phyloP scores from a whole-genome alignment of 2,113 vertebrate species.

The Paradisaea rubra region DNA sequence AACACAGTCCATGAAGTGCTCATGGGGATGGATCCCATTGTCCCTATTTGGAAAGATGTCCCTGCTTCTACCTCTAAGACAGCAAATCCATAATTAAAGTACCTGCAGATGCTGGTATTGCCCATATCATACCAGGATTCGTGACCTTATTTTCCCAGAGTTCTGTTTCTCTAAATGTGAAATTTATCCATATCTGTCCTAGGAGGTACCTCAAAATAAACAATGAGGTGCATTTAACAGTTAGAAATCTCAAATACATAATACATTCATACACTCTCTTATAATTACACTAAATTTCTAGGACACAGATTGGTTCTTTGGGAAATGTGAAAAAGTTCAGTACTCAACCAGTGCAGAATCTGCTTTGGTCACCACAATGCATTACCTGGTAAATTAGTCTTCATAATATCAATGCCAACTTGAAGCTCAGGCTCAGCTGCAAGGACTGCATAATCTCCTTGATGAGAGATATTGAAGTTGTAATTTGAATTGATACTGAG shows the following conservation, averaged over 20 bases:
- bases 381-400: constrained; percentile 87
- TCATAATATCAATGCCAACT: constrained; percentile 94
- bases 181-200: background rate
- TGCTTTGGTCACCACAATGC: background rate
- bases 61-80: background rate
- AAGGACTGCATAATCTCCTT: constrained; percentile 91
- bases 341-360: background rate
- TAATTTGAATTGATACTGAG: constrained; percentile 56
- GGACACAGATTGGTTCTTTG: background rate
- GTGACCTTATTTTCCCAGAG: background rate
- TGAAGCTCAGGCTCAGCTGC: constrained; percentile 85
- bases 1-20: background rate
- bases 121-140: background rate
- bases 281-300: background rate
- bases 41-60: background rate
- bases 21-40: background rate
- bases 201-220: background rate
- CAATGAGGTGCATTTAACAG: background rate
- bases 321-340: background rate
- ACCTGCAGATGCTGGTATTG: background rate
- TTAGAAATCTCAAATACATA: background rate
- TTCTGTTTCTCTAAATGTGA: background rate
- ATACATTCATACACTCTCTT: background rate
- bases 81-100: background rate
- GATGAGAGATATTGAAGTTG: constrained; percentile 94